phyloP scores from a whole-genome alignment of 2,113 vertebrate species.

The Maccullochella peelii region DNA sequence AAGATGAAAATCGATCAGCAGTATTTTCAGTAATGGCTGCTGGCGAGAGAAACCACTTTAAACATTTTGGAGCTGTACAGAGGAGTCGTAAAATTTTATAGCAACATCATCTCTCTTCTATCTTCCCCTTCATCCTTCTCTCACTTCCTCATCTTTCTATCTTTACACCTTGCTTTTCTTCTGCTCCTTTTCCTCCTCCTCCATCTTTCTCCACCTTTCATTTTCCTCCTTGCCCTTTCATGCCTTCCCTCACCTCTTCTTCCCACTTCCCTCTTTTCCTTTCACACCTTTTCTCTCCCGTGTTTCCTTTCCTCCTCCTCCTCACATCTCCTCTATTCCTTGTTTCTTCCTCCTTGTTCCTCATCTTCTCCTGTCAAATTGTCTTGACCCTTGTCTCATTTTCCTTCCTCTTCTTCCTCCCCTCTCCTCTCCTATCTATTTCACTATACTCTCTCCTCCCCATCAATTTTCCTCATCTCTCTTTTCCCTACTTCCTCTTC shows the following conservation, averaged over 20 bases:
- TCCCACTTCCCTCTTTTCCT: not conserved
- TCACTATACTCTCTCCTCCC: not conserved
- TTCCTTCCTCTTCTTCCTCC: not conserved
- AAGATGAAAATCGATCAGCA: slow-evolving; percentile 16
- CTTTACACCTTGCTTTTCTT: not conserved
- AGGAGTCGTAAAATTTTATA: not conserved
- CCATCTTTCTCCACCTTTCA: not conserved
- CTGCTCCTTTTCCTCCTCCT: not conserved
- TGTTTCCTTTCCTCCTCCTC: not conserved
- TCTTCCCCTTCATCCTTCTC: not conserved
- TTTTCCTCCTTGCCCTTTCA: not conserved
- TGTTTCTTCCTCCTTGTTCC: not conserved
- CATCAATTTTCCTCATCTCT: not conserved
- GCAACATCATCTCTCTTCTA: not conserved
- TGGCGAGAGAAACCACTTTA: slow-evolving; percentile 15
- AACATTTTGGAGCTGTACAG: slow-evolving; percentile 4
- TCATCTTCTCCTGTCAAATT: not conserved
- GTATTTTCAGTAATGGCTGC: slow-evolving; percentile 22
- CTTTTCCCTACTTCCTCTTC: not conserved
- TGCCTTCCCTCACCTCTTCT: not conserved
- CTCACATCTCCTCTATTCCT: not conserved
- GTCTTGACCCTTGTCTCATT: not conserved
- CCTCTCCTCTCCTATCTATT: not conserved
- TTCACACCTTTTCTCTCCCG: not conserved
- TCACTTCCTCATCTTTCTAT: not conserved